Base-by-base conservation (phyloP, 1,140 invertebrate species). In the Galleria mellonella region DNA sequence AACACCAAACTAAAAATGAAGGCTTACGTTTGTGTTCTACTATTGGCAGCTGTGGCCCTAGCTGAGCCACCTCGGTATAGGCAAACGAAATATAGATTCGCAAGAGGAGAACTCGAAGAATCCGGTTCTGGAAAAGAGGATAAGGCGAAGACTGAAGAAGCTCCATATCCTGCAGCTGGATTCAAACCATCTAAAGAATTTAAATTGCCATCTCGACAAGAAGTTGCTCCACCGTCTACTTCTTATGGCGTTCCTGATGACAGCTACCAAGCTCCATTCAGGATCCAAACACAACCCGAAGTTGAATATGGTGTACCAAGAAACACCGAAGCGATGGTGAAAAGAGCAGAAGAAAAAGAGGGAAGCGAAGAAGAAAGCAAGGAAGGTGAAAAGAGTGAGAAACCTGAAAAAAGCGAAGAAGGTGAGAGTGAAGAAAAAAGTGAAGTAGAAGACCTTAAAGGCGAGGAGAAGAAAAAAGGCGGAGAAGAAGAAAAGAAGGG, bases 151-250 rank as follows among this genome's bases (percentile, higher is more conserved):
- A 44, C 46, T 7, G 51, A 51, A 29, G 61, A 63, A 4, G 73
- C 78, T 0, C 85, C 83, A 0, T 87, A 87, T 54, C 53, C 79
- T 5, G 63, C 83, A 11, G 76, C 83, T 9, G 85, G 85, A 10
- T 86, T 62, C 49, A 70, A 55, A 37, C 85, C 83, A 0, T 39
- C 57, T 0, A 78, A 65, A 31, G 72, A 68, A 33, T 83, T 87
- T 41, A 72, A 76, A 4, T 52, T 86, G 0, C 85, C 85, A 15
- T 42, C 69, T 10, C 66, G 72, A 0, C 68, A 78, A 32, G 63
- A 82, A 62, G 40, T 55, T 0, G 31, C 54, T 9, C 70, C 72
- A 4, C 85, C 82, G 0, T 48, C 68, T 3, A 72, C 72, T 0
- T 64, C 67, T 10, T 87, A 87, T 6, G 84, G 83, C 9, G 47